Percentiles rank a stretch among this genome's conserved stretches.
Conservation (phyloP, 2,113 vertebrate species). For the Mesitornis unicolor region DNA sequence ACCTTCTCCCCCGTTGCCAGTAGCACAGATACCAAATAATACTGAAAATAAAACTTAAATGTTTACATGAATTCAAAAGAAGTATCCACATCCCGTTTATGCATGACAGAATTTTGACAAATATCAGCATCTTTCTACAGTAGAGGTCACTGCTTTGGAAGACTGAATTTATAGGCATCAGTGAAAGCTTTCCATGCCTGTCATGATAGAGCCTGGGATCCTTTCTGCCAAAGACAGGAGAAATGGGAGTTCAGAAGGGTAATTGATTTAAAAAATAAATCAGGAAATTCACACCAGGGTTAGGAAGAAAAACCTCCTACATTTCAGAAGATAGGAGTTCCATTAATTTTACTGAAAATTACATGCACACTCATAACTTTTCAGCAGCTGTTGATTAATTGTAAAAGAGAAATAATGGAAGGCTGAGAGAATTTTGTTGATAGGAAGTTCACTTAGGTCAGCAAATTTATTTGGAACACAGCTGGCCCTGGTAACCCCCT, state of each 20-base stretch:
- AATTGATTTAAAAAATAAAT: conserved; percentile 72
- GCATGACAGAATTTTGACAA: not conserved
- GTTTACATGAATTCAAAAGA: not conserved
- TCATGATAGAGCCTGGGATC: not conserved
- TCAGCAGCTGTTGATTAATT: conserved; percentile 75
- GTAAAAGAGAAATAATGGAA: conserved; percentile 67
- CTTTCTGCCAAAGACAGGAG: conserved; percentile 18
- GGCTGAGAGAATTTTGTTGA: conserved; percentile 71
- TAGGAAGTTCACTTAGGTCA: conserved; percentile 73
- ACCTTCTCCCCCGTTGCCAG: not conserved
- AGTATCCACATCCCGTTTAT: not conserved
- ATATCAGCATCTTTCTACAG: not conserved
- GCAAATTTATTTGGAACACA: conserved; percentile 63
- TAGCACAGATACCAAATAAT: not conserved
- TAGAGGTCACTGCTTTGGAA: not conserved
- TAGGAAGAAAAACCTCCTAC: conserved; percentile 60
- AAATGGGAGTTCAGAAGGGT: conserved; percentile 58
- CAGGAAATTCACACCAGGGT: conserved; percentile 54
- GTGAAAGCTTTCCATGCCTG: not conserved
- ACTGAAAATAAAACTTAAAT: not conserved
- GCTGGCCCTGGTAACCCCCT: conserved; percentile 43
- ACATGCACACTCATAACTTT: conserved; percentile 66
- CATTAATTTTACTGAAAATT: conserved; percentile 71
- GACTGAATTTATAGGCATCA: not conserved
- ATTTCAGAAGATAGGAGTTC: conserved; percentile 63